Evolutionary conservation across 2,113 vertebrate genomes (phyloP).

Genomic region (Antechinus flavipes): DNA sequence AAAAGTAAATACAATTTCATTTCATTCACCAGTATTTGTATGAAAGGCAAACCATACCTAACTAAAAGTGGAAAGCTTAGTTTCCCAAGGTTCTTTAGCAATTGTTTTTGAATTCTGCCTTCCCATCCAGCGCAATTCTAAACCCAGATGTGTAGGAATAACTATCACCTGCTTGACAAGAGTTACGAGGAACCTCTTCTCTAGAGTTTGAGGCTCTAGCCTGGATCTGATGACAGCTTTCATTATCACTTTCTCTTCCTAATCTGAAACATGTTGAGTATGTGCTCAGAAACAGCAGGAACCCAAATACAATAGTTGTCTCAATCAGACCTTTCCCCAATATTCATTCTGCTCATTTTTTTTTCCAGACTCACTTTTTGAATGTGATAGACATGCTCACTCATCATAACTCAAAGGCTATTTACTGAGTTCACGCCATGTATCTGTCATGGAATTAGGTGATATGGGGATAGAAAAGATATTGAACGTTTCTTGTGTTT

Average conservation of each 20-base stretch:
- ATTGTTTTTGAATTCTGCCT: not conserved
- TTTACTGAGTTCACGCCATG: not conserved
- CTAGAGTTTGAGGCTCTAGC: not conserved
- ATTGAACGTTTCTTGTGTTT: not conserved
- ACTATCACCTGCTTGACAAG: not conserved
- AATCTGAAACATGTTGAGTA: not conserved
- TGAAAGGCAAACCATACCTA: constrained; percentile 1
- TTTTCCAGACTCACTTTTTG: not conserved
- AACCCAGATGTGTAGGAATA: not conserved
- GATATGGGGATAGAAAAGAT: not conserved
- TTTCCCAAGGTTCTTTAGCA: not conserved
- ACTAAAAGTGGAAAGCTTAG: not conserved
- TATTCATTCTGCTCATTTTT: not conserved
- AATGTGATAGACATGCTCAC: not conserved
- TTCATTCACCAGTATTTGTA: not conserved
- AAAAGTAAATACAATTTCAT: not conserved
- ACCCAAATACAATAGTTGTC: not conserved
- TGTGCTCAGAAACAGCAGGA: not conserved
- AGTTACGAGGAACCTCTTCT: not conserved
- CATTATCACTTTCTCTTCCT: not conserved
- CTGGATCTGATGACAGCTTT: not conserved
- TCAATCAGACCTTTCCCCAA: not conserved
- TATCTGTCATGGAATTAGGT: not conserved
- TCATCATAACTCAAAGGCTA: not conserved
- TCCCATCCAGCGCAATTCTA: not conserved